These are phyloP conservation scores for Saccopteryx leptura DNA, from an alignment of 2,113 vertebrate species.

Conservation along the genomic window DNA sequence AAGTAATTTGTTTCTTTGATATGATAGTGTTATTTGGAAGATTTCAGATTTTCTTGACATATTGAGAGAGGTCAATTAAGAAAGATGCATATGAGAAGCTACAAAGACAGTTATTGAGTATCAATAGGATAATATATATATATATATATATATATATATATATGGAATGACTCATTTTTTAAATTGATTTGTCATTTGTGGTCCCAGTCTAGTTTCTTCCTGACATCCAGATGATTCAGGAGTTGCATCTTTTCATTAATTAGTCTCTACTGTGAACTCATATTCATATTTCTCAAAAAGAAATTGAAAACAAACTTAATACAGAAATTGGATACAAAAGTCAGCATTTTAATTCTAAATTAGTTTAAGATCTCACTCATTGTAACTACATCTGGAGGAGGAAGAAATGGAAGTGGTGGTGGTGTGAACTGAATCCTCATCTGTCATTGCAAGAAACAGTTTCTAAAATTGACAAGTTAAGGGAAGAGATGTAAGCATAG, in stretches of 20 bases:
- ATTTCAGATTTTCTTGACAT: not conserved
- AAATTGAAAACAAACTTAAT: conserved; percentile 18
- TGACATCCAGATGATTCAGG: not conserved
- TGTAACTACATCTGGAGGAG: not conserved
- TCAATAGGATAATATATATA: not conserved
- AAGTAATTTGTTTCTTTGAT: conserved; percentile 31
- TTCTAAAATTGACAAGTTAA: not conserved
- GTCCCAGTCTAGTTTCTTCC: not conserved
- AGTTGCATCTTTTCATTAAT: conserved; percentile 19
- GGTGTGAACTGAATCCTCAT: not conserved
- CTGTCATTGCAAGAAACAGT: not conserved
- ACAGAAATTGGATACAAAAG: conserved; percentile 41
- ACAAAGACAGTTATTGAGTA: not conserved
- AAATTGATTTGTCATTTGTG: not conserved
- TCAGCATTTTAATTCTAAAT: conserved; percentile 52
- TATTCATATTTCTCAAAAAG: conserved; percentile 33
- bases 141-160: not conserved
- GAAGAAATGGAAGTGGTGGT: not conserved
- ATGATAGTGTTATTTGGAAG: not conserved
- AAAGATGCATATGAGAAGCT: not conserved
- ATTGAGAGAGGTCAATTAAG: not conserved
- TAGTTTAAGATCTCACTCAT: not conserved
- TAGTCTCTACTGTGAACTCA: not conserved
- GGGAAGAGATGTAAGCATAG: not conserved
- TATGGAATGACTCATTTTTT: not conserved